Conservation (phyloP, 2,113 vertebrate genomes). For the Mobula hypostoma region DNA sequence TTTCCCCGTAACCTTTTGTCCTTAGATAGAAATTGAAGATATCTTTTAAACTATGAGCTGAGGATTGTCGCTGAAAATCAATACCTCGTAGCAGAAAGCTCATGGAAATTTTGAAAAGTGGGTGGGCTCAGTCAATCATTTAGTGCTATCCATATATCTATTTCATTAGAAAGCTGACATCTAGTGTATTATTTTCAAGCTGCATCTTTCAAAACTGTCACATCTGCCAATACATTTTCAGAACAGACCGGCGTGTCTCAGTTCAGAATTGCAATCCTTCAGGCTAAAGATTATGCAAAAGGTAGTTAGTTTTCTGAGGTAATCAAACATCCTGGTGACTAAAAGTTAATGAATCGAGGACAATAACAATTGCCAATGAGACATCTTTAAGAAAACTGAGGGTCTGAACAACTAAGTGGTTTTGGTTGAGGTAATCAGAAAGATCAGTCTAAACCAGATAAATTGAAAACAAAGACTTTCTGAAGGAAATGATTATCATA, state of each 20-base stretch:
- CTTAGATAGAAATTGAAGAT: no score
- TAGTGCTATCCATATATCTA: not conserved
- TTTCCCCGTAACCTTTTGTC: not conserved
- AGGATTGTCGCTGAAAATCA: not conserved
- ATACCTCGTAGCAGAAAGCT: not conserved
- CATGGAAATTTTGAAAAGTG: not conserved
- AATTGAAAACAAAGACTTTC: not conserved
- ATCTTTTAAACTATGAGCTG: no score
- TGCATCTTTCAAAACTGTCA: not conserved
- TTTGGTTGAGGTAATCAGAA: not conserved
- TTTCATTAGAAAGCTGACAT: slow-evolving; percentile 17
- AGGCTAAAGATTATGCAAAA: not conserved
- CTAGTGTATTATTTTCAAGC: not conserved
- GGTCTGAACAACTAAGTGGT: not conserved
- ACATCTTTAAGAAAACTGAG: not conserved
- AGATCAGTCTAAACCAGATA: not conserved
- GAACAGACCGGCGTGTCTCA: not conserved
- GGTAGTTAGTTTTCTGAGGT: not conserved
- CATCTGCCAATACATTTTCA: not conserved
- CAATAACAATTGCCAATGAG: not conserved
- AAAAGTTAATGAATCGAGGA: not conserved
- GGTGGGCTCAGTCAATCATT: slow-evolving; percentile 2
- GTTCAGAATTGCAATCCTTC: not conserved
- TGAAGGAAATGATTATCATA: not conserved
- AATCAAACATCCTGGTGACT: not conserved